These are phyloP conservation scores for Rynchops niger DNA, from an alignment of 2,113 vertebrate genomes.

Conservation along the genomic window DNA sequence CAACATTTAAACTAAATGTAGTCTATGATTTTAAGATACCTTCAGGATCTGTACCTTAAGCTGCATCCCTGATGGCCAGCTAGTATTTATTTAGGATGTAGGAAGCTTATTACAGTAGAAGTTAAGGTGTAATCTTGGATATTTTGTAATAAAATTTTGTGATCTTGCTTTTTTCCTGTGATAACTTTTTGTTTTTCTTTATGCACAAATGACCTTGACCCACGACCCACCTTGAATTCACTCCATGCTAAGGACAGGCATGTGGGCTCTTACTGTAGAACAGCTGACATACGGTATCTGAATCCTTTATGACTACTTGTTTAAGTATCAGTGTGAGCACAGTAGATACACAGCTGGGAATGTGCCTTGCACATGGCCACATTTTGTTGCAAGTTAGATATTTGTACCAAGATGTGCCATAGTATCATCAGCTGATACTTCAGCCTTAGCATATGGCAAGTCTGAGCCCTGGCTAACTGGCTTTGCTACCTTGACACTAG, in stretches of 20 bases:
- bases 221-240: not conserved
- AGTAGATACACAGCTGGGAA: not conserved
- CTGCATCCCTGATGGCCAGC: not conserved
- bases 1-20: not conserved
- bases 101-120: not conserved
- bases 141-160: not conserved
- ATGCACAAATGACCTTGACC: not conserved
- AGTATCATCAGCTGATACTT: not conserved
- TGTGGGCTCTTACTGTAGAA: not conserved
- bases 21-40: not conserved
- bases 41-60: not conserved
- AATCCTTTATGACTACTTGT: not conserved
- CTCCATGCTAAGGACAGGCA: not conserved
- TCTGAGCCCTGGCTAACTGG: not conserved
- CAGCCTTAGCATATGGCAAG: not conserved
- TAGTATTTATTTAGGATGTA: not conserved
- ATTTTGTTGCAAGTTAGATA: not conserved
- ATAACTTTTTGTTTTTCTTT: not conserved
- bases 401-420: not conserved
- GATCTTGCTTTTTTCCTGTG: not conserved
- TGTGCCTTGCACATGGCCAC: rapidly evolving
- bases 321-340: not conserved
- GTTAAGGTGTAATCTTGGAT: not conserved
- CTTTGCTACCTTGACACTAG: not conserved
- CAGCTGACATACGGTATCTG: not conserved